These are phyloP conservation scores for Calidris pugnax DNA, from an alignment of 2,113 vertebrate species.

Conservation along the genomic window DNA sequence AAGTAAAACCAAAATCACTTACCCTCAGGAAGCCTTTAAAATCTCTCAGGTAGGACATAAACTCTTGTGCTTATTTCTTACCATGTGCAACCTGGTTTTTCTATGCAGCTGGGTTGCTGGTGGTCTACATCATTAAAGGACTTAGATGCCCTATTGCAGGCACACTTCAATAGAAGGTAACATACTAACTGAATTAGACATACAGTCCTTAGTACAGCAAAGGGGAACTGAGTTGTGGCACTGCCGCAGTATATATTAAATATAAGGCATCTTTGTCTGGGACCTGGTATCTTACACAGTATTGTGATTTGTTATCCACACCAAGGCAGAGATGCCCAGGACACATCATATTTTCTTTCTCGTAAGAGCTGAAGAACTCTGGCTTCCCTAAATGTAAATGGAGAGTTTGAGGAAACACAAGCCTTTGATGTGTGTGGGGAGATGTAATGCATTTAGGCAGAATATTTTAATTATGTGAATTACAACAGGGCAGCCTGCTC, in stretches of 20 bases:
- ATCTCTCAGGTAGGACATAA: background rate
- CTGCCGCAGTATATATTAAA: background rate
- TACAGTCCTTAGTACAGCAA: background rate
- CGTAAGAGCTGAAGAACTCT: background rate
- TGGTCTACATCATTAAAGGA: background rate
- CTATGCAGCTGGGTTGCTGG: background rate
- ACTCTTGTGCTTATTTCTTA: background rate
- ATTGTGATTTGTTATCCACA: background rate
- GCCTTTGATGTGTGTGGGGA: slow-evolving; percentile 47
- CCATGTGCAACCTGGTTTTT: background rate
- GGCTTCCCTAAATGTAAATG: slow-evolving; percentile 39
- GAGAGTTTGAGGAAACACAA: slow-evolving; percentile 34
- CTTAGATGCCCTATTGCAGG: background rate
- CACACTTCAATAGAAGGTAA: background rate
- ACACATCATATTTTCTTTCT: background rate
- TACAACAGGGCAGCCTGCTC: slow-evolving; percentile 37
- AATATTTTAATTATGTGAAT: slow-evolving; percentile 65
- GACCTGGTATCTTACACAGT: background rate
- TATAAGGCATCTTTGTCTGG: background rate
- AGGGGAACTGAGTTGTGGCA: background rate
- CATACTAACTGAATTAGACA: background rate
- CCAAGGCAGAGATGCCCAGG: background rate
- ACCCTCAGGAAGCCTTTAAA: background rate
- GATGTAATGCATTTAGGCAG: slow-evolving; percentile 43
- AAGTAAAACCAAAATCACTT: background rate